phyloP scores from a whole-genome alignment of 2,113 vertebrate species.

The Megatriorchis doriae region DNA sequence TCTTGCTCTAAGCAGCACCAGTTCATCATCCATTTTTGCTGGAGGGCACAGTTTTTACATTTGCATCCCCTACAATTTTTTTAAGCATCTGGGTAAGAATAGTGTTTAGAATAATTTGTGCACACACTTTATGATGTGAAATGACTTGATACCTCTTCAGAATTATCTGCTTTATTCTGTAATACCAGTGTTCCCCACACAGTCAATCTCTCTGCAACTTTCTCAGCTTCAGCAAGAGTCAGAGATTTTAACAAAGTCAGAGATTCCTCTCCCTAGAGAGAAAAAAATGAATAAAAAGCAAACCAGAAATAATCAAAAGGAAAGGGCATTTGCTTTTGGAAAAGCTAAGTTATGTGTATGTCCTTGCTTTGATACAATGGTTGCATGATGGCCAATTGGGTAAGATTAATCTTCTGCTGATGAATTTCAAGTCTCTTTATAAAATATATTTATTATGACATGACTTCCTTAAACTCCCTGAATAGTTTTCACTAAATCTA shows the following conservation, averaged over 20 bases:
- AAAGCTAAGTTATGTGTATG: neutral
- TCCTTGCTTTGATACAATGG: neutral
- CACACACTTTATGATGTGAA: neutral
- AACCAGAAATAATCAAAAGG: neutral
- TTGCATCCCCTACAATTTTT: neutral
- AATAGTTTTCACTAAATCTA: neutral
- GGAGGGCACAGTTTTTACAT: neutral
- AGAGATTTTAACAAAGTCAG: constrained; percentile 79
- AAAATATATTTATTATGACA: neutral
- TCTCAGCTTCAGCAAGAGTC: constrained; percentile 72
- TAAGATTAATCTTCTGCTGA: neutral
- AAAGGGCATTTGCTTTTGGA: neutral
- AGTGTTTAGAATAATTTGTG: neutral
- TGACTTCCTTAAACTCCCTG: neutral
- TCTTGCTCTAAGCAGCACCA: neutral
- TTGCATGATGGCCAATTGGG: too few species aligned
- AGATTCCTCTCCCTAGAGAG: constrained; percentile 79
- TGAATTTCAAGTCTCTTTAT: neutral
- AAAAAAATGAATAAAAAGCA: neutral
- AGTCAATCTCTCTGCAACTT: constrained; percentile 79
- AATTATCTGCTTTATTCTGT: constrained; percentile 75
- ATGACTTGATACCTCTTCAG: constrained; percentile 70
- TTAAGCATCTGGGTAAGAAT: neutral
- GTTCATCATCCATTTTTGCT: neutral
- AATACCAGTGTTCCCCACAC: constrained; percentile 82